Evolutionary conservation across 1,140 invertebrate species (phyloP).

Genomic region (Tetramorium alpestre): DNA sequence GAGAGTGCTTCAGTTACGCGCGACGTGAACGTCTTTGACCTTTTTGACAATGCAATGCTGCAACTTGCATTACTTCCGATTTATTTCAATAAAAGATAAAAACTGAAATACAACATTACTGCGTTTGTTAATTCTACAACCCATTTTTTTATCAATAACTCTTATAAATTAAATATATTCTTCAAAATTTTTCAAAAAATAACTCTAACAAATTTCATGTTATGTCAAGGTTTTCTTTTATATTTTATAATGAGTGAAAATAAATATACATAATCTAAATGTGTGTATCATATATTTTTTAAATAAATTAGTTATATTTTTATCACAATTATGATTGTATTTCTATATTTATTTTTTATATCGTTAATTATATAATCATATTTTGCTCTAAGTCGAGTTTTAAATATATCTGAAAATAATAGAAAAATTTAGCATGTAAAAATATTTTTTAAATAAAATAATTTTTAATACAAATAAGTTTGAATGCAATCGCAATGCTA

Average conservation of each 20-base stretch:
- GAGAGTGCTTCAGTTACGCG: neutral
- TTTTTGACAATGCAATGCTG: slow-evolving; percentile 26
- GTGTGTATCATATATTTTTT: no score
- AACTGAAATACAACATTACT: slow-evolving; percentile 54
- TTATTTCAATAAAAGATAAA: slow-evolving; percentile 69
- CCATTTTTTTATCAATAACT: neutral
- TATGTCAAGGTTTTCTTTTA: no score
- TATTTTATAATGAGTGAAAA: no score
- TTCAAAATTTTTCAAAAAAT: no score
- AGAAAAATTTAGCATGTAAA: neutral
- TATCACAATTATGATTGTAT: no score
- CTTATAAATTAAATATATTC: no score
- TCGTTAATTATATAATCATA: neutral
- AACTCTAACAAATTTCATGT: no score
- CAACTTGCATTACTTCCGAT: slow-evolving; percentile 50
- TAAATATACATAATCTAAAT: no score
- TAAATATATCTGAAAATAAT: neutral
- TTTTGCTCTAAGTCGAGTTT: neutral
- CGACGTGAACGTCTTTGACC: slow-evolving; percentile 24
- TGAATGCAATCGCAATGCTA: neutral
- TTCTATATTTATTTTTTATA: no score
- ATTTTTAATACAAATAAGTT: neutral
- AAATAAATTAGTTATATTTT: no score
- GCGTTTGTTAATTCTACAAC: neutral
- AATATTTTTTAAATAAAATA: neutral